These are phyloP conservation scores for Aplidium turbinatum DNA, from an alignment of 23 tunicate genomes.

Conservation along the genomic window DNA sequence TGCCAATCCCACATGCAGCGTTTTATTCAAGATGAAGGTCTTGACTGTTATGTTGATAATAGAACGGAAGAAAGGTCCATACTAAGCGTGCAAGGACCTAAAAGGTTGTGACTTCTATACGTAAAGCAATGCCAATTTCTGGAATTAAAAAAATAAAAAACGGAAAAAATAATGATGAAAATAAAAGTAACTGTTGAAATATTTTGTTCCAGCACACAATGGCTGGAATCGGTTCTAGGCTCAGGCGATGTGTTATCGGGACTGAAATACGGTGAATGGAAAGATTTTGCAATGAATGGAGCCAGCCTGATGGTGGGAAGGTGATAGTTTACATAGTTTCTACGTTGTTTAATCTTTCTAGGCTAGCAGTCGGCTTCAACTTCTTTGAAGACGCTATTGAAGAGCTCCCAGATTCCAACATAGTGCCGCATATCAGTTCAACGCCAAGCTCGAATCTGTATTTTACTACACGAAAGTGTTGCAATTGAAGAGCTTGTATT, in stretches of 20 bases:
- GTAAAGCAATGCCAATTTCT: no score
- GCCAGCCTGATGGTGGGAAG: conserved; percentile 34
- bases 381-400: no score
- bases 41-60: conserved; percentile 39
- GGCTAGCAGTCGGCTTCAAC: no score
- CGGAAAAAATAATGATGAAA: background rate
- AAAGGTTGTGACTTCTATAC: conserved; percentile 45
- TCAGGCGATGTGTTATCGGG: background rate
- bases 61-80: conserved; percentile 43
- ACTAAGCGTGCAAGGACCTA: conserved; percentile 62
- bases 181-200: background rate
- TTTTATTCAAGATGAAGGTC: conserved; percentile 8
- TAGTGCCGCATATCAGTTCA: no score
- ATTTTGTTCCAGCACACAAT: background rate
- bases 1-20: conserved; percentile 31
- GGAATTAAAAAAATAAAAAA: no score
- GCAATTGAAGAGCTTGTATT: no score
- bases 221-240: background rate
- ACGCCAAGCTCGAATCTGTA: no score
- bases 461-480: no score
- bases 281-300: conserved; percentile 17
- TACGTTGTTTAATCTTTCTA: no score
- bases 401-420: no score
- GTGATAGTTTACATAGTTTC: no score
- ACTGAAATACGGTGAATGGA: conserved; percentile 52